phyloP scores from a whole-genome alignment of 2,888 invertebrate species.

The Leptinotarsa rubiginosa region DNA sequence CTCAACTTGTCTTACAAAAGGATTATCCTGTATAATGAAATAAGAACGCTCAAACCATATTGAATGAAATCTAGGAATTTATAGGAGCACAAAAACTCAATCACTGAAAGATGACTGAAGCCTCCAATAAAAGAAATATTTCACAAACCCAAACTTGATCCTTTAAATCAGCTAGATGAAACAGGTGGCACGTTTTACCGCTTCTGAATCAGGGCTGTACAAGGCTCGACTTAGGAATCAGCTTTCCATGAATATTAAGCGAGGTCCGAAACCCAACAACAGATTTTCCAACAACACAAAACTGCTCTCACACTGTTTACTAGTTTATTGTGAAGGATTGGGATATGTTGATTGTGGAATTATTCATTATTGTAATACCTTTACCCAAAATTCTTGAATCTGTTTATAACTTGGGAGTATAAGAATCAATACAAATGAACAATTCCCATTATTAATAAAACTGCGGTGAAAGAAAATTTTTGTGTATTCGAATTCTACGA shows the following conservation, averaged over 20 bases:
- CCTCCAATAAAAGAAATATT: neutral
- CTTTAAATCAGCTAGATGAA: neutral
- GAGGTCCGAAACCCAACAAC: neutral
- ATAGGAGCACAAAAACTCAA: no score
- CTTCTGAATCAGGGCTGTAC: neutral
- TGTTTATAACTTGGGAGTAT: no score
- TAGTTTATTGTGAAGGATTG: neutral
- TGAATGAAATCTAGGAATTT: no score
- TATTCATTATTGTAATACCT: neutral
- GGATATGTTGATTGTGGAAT: neutral
- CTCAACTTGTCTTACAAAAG: no score
- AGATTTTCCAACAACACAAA: constrained; percentile 6
- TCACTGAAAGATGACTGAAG: no score
- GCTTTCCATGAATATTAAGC: constrained; percentile 15
- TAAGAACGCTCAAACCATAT: no score
- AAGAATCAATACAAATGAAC: no score
- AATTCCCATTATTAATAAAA: no score
- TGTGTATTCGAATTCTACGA: no score
- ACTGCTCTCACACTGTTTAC: constrained; percentile 13
- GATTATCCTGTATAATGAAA: no score
- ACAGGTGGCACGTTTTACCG: neutral
- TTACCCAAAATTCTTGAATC: no score
- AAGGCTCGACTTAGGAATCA: neutral
- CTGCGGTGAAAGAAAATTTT: no score
- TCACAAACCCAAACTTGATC: neutral